These are phyloP conservation scores for Malthinus seriepunctatus DNA, from an alignment of 2,888 invertebrate species.

Conservation along the genomic window DNA sequence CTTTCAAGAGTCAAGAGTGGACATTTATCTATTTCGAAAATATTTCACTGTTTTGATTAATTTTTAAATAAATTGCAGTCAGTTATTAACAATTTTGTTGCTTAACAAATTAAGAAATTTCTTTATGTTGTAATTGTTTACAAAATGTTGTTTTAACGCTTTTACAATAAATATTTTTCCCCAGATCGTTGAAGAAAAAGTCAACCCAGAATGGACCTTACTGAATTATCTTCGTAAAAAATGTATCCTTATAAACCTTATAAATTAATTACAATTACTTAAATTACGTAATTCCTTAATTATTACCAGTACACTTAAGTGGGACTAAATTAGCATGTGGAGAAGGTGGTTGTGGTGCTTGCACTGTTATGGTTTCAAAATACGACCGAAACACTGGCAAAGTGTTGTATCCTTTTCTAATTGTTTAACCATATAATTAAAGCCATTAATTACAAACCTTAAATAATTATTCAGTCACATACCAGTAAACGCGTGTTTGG, in stretches of 20 bases:
- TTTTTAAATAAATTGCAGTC: no score
- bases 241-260: conserved; percentile 57
- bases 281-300: conserved; percentile 35
- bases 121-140: no score
- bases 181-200: conserved; percentile 72
- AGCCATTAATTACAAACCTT: background rate
- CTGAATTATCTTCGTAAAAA: conserved; percentile 80
- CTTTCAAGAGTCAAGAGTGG: no score
- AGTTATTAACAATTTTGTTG: no score
- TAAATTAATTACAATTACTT: background rate
- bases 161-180: background rate
- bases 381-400: conserved; percentile 61
- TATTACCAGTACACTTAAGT: conserved; percentile 65
- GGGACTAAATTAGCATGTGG: conserved; percentile 93
- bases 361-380: conserved; percentile 90
- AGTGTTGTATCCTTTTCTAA: conserved; percentile 57
- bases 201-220: conserved; percentile 85
- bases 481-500: conserved; percentile 88
- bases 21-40: no score
- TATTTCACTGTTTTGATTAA: no score
- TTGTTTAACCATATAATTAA: background rate
- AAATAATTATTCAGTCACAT: conserved; percentile 62
- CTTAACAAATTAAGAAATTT: no score
- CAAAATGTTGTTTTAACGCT: no score
- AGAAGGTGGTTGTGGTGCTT: conserved; percentile 94